These are phyloP conservation scores for Amphibalanus amphitrite DNA, from an alignment of 1,140 invertebrate species.

Conservation along the genomic window DNA sequence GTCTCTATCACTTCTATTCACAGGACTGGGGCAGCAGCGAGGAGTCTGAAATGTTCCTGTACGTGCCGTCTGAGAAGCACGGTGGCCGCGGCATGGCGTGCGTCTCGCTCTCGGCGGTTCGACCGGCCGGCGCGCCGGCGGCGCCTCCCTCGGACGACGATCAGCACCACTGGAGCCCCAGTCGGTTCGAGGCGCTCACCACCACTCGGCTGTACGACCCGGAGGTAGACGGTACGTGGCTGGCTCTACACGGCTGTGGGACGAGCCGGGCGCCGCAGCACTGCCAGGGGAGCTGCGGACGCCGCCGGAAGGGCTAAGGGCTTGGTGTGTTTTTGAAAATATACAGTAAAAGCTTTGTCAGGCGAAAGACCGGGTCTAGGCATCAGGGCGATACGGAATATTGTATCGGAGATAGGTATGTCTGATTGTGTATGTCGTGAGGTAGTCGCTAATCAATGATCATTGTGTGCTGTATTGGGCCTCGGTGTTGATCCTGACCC, in stretches of 20 bases:
- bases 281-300: conserved; percentile 54
- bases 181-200: neutral
- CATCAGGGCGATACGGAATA: too few species aligned
- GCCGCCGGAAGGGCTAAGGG: too few species aligned
- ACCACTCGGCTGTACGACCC: conserved; percentile 36
- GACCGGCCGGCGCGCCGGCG: conserved; percentile 19
- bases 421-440: too few species aligned
- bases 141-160: neutral
- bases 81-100: conserved; percentile 53
- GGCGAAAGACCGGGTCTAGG: too few species aligned
- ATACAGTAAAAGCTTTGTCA: too few species aligned
- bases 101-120: conserved; percentile 42
- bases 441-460: too few species aligned
- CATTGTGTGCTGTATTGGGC: too few species aligned
- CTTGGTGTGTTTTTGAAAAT: too few species aligned
- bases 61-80: conserved; percentile 35
- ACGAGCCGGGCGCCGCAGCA: conserved; percentile 42
- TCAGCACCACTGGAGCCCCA: neutral
- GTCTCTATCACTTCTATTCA: too few species aligned
- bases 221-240: conserved; percentile 29
- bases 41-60: conserved; percentile 42
- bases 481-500: too few species aligned
- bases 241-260: too few species aligned
- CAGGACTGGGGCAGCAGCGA: conserved; percentile 29
- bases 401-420: too few species aligned